Conservation (phyloP, 23 tunicate species). For the Clavelina lepadiformis region DNA sequence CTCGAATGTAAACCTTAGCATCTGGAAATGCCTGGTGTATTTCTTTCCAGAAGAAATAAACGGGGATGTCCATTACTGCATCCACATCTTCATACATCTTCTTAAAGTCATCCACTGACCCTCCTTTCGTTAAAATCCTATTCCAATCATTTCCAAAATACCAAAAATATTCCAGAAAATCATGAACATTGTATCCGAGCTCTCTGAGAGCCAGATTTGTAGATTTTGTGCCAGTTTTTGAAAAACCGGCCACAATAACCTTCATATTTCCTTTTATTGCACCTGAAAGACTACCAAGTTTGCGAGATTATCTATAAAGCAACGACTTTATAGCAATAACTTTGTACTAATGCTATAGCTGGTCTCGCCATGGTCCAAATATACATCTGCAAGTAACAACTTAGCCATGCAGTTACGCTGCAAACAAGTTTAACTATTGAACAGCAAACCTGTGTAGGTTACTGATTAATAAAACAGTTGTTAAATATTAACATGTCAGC, state of each 20-base stretch:
- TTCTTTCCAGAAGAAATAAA: slow-evolving; percentile 43
- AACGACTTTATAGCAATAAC: no score
- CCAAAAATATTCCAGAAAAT: slow-evolving; percentile 28
- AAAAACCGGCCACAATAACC: slow-evolving; percentile 33
- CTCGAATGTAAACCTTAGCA: no score
- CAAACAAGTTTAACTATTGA: no score
- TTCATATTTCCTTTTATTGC: slow-evolving; percentile 22
- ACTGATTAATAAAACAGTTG: no score
- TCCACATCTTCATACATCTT: slow-evolving; percentile 35
- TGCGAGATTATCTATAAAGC: no score
- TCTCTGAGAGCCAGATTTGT: slow-evolving; percentile 22
- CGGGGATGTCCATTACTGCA: slow-evolving; percentile 27
- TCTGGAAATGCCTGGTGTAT: slow-evolving; percentile 17
- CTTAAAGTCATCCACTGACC: slow-evolving; percentile 16
- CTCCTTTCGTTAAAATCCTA: slow-evolving; percentile 11
- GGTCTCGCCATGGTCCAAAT: no score
- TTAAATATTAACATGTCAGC: no score
- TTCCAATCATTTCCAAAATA: slow-evolving; percentile 21
- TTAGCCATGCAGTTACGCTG: no score
- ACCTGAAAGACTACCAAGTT: no score
- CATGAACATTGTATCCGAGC: slow-evolving; percentile 32
- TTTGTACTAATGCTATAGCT: no score
- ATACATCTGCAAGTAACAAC: no score
- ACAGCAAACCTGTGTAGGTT: no score
- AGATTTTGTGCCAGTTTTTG: slow-evolving; percentile 53